Conservation (phyloP, 1,140 invertebrate species). For the Chironomus striatipennis region DNA sequence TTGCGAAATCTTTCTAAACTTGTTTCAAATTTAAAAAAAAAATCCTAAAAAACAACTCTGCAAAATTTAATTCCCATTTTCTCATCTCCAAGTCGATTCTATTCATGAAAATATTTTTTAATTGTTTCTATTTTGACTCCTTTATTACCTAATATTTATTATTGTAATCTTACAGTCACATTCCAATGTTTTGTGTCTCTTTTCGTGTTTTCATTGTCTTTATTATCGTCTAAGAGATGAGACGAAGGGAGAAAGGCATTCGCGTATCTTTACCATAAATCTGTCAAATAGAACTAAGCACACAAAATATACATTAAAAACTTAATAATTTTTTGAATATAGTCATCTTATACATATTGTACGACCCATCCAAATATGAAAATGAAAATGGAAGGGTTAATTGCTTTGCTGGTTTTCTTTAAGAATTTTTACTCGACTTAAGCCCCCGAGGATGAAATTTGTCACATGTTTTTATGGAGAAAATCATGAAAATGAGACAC, state of each 20-base stretch:
- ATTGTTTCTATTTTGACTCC: constrained; percentile 21
- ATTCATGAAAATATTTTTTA: constrained; percentile 13
- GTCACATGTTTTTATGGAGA: constrained; percentile 14
- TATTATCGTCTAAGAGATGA: neutral
- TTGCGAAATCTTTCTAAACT: too few species aligned
- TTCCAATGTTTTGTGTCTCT: neutral
- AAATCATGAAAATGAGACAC: neutral
- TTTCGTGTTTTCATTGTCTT: neutral
- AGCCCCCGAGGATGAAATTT: neutral
- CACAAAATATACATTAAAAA: neutral
- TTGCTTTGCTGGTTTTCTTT: neutral
- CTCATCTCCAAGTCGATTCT: neutral
- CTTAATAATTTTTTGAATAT: neutral
- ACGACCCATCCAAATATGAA: too few species aligned
- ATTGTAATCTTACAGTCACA: constrained; percentile 11
- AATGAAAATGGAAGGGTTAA: neutral
- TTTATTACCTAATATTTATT: constrained; percentile 21
- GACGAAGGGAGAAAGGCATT: neutral
- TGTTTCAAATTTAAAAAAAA: too few species aligned
- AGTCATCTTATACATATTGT: neutral
- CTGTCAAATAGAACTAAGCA: neutral
- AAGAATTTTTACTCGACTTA: neutral
- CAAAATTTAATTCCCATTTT: neutral
- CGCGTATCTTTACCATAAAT: constrained; percentile 8
- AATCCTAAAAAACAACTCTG: too few species aligned